phyloP scores from a whole-genome alignment of 2,113 vertebrate species.

The Nettapus auritus region DNA sequence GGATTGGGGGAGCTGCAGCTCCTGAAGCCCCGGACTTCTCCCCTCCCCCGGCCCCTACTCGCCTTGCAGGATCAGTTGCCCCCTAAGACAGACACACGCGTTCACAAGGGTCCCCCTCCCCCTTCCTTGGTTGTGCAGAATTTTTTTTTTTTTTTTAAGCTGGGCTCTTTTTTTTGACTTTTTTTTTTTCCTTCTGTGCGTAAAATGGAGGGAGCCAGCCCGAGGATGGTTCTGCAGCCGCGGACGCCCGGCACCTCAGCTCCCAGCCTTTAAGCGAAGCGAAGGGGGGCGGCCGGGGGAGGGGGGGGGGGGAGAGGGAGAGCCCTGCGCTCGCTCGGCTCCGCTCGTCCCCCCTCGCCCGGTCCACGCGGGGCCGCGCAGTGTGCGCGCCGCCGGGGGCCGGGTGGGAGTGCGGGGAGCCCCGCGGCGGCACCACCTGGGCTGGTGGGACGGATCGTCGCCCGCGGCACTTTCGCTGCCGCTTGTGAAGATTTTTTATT shows the following conservation, averaged over 20 bases:
- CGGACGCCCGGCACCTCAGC: slow-evolving; percentile 42
- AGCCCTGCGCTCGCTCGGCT: neutral
- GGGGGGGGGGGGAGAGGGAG: neutral
- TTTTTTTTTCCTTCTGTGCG: neutral
- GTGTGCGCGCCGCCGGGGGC: neutral
- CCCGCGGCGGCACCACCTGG: slow-evolving; percentile 38
- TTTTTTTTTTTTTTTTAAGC: neutral
- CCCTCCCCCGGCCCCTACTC: slow-evolving; percentile 17
- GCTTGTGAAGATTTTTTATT: slow-evolving; percentile 81
- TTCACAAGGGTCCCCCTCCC: slow-evolving; percentile 10
- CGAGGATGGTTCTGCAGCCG: slow-evolving; percentile 28
- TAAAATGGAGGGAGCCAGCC: slow-evolving; percentile 53
- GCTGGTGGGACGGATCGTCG: slow-evolving; percentile 24
- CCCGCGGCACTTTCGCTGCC: slow-evolving; percentile 50
- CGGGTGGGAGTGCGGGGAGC: slow-evolving; percentile 20
- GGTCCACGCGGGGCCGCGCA: neutral
- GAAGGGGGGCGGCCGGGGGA: slow-evolving; percentile 28
- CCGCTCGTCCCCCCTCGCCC: neutral
- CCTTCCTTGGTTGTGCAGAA: slow-evolving; percentile 25
- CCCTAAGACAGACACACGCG: slow-evolving; percentile 53
- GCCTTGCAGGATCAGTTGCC: slow-evolving; percentile 41
- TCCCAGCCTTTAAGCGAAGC: slow-evolving; percentile 47
- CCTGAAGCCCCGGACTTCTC: slow-evolving; percentile 47
- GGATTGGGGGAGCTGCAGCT: slow-evolving; percentile 33
- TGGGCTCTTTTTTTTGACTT: neutral